phyloP scores from a whole-genome alignment of 2,113 vertebrate species.

The Ascaphus truei region DNA sequence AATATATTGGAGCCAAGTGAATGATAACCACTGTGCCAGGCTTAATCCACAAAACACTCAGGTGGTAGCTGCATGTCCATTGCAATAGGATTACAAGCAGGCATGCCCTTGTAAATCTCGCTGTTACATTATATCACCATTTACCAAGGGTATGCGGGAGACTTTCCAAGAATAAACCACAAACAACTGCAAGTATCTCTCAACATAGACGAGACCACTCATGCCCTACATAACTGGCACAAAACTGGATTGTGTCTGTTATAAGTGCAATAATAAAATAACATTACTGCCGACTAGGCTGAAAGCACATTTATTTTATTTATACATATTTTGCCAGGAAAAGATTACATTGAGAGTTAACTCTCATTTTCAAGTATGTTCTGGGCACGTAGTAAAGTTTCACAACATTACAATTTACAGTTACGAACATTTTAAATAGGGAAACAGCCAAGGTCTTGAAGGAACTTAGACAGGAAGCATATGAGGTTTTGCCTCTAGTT shows the following conservation, averaged over 20 bases:
- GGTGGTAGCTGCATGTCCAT: slow-evolving; percentile 39
- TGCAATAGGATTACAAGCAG: slow-evolving; percentile 54
- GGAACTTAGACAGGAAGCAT: too few species aligned
- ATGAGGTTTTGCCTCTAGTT: too few species aligned
- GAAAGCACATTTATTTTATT: too few species aligned
- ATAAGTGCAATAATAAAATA: background rate
- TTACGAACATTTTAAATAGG: too few species aligned
- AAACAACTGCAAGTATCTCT: slow-evolving; percentile 40
- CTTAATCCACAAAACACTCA: slow-evolving; percentile 36
- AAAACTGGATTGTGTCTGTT: background rate
- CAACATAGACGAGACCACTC: slow-evolving; percentile 26
- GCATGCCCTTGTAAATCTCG: slow-evolving; percentile 46
- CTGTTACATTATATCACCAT: slow-evolving; percentile 33
- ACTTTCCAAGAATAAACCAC: slow-evolving; percentile 54
- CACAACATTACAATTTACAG: too few species aligned
- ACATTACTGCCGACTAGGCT: background rate
- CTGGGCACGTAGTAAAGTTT: too few species aligned
- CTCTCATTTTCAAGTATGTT: too few species aligned
- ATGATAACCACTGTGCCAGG: background rate
- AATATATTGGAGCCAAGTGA: background rate
- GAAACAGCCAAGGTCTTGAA: too few species aligned
- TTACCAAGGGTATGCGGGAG: slow-evolving; percentile 40
- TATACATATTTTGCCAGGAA: too few species aligned
- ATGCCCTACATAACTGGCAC: slow-evolving; percentile 31
- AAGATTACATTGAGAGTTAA: too few species aligned